Base-by-base conservation (phyloP, 2,113 vertebrate species). In the Phalacrocorax pelagicus region DNA sequence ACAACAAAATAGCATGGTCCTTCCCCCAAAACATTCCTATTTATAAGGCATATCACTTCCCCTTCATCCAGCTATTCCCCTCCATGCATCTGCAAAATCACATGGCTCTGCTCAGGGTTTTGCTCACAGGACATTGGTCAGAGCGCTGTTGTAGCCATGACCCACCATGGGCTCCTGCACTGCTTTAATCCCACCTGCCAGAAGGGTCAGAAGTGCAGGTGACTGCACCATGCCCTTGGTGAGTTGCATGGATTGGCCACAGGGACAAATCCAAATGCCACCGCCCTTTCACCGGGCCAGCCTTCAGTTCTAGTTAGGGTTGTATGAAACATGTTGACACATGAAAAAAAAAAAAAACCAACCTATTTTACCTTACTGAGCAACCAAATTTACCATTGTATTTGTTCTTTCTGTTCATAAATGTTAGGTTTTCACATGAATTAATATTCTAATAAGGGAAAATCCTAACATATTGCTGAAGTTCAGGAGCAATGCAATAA, bases 71-170 rank as follows among this genome's bases (percentile, higher is more conserved):
- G 17, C 29, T 47, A 12, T 67, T 74, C 21, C 27, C 32, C 26
- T 32, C n/a, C 38, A 9, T 3, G 7, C 40, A 19, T 30, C 30
- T 36, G 38, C 46, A 55, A 61, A 81, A 27, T 6, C 46, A 34
- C 7, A 0, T 2, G 15, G n/a, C 14, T 62, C 30, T 62, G 40
- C 32, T 42, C 10, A 0, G 26, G 36, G 27, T 27, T 49, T 63
- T n/a, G 40, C 14, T 67, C 75, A n/a, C 67, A 42, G 38, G 16
- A 46, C 1, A 0, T 18, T 18, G 15, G 40, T 61, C 67, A 40
- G 18, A 34, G 9, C 1, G 0, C 10, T 16, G 12, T 29, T 30
- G 24, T 6, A 54, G 40, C 36, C 24, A 11, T 7, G 15, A 42
- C 7, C 54, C 18, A 3, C 2, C 18, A 12, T 5, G 54, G 34